phyloP scores from a whole-genome alignment of 2,113 vertebrate genomes.

The Nothobranchius furzeri region DNA sequence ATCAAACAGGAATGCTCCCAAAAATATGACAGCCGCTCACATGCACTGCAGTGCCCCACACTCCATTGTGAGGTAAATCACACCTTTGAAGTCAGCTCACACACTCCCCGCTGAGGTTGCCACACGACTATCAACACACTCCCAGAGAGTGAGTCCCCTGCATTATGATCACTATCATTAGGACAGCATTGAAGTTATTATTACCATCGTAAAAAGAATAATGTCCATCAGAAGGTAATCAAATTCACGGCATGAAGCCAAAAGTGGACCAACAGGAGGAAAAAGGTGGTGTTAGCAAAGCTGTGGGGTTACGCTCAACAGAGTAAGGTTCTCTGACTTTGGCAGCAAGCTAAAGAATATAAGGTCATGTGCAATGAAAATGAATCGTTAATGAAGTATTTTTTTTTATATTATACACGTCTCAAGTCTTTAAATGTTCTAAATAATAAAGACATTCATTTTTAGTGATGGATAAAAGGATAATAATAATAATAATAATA shows the following conservation, averaged over 20 bases:
- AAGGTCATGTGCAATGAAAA: slow-evolving; percentile 5
- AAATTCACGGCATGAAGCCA: slow-evolving; percentile 60
- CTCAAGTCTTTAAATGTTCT: background rate
- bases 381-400: background rate
- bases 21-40: slow-evolving; percentile 27
- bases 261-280: slow-evolving; percentile 37
- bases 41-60: slow-evolving; percentile 14
- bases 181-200: slow-evolving; percentile 49
- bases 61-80: slow-evolving; percentile 64
- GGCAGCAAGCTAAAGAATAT: slow-evolving; percentile 18
- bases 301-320: slow-evolving; percentile 9
- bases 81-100: slow-evolving; percentile 58
- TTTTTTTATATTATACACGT: background rate
- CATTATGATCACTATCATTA: slow-evolving; percentile 69
- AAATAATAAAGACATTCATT: too few relatives aligned
- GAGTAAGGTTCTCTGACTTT: slow-evolving; percentile 18
- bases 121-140: slow-evolving; percentile 38
- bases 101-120: slow-evolving; percentile 52
- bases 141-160: slow-evolving; percentile 39
- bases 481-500: too few relatives aligned
- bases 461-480: too few relatives aligned
- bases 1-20: slow-evolving; percentile 22
- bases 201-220: slow-evolving; percentile 62
- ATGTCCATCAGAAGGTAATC: slow-evolving; percentile 71
- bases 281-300: background rate